Conservation (phyloP, 1,140 invertebrate genomes). For the Drosophila teissieri region DNA sequence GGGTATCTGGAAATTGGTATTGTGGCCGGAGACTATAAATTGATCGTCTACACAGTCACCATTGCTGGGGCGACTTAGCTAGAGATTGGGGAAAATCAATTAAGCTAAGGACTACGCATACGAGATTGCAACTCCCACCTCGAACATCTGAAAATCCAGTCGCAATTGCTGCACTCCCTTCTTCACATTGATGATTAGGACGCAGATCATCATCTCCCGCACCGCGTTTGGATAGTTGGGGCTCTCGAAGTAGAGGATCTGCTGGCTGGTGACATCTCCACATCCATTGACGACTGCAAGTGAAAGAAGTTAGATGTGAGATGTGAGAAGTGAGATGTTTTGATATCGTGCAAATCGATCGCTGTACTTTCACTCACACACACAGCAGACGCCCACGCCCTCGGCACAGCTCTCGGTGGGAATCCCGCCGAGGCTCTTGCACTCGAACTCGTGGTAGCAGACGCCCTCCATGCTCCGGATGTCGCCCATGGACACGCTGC, state of each 20-base stretch:
- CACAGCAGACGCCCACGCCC: slow-evolving; percentile 91
- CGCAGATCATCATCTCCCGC: slow-evolving; percentile 86
- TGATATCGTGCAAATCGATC: neutral
- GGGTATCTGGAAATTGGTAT: slow-evolving; percentile 88
- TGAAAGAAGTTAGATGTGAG: slow-evolving; percentile 17
- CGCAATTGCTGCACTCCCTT: slow-evolving; percentile 88
- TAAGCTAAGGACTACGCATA: neutral
- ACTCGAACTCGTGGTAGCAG: slow-evolving; percentile 89
- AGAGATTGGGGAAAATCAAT: slow-evolving; percentile 2
- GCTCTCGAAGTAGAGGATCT: slow-evolving; percentile 87
- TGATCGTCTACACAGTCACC: slow-evolving; percentile 89
- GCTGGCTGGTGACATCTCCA: slow-evolving; percentile 85
- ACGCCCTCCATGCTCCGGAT: slow-evolving; percentile 85
- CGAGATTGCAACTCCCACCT: slow-evolving; percentile 85
- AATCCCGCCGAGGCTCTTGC: slow-evolving; percentile 87
- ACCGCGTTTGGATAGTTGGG: slow-evolving; percentile 85
- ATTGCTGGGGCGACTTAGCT: slow-evolving; percentile 88
- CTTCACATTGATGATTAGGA: slow-evolving; percentile 87
- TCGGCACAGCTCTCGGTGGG: slow-evolving; percentile 89
- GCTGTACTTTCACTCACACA: slow-evolving; percentile 86
- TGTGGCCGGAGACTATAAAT: slow-evolving; percentile 89
- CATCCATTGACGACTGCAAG: slow-evolving; percentile 86
- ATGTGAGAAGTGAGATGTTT: neutral
- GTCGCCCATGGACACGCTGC: slow-evolving; percentile 84
- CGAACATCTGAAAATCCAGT: slow-evolving; percentile 89